These are phyloP conservation scores for Aplodontia rufa DNA, from an alignment of 2,113 vertebrate species.

Conservation along the genomic window DNA sequence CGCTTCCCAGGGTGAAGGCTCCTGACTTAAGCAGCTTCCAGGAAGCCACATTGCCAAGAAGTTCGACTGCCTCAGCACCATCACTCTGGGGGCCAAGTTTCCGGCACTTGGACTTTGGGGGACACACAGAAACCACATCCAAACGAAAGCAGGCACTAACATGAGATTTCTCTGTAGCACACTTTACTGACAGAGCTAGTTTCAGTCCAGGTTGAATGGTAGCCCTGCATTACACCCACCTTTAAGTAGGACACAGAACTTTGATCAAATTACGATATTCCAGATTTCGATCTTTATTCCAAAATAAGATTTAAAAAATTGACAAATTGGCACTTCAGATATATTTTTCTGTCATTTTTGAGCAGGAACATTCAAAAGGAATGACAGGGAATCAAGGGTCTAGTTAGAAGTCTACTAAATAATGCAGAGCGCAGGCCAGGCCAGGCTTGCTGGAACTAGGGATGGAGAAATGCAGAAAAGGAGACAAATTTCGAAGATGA, in stretches of 20 bases:
- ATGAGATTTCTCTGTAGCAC: not conserved
- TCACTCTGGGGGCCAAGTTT: not conserved
- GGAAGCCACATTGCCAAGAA: fast-evolving
- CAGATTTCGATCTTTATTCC: not conserved
- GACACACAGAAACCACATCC: no score
- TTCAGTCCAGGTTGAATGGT: not conserved
- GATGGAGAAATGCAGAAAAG: not conserved
- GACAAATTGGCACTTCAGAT: not conserved
- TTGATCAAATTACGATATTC: not conserved
- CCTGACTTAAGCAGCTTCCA: not conserved
- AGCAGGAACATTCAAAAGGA: not conserved
- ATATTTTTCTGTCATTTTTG: not conserved
- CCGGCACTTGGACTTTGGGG: not conserved
- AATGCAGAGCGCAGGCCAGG: not conserved
- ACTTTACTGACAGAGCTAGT: not conserved
- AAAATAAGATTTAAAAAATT: not conserved
- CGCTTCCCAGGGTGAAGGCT: not conserved
- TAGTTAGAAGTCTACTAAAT: not conserved
- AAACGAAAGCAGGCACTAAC: not conserved
- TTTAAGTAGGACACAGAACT: not conserved
- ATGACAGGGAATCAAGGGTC: not conserved
- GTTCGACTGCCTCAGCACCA: not conserved
- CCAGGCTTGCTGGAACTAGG: not conserved
- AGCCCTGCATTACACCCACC: not conserved
- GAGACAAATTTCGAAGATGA: not conserved